Conservation (phyloP, 2,113 vertebrate species). For the Stegastes partitus region DNA sequence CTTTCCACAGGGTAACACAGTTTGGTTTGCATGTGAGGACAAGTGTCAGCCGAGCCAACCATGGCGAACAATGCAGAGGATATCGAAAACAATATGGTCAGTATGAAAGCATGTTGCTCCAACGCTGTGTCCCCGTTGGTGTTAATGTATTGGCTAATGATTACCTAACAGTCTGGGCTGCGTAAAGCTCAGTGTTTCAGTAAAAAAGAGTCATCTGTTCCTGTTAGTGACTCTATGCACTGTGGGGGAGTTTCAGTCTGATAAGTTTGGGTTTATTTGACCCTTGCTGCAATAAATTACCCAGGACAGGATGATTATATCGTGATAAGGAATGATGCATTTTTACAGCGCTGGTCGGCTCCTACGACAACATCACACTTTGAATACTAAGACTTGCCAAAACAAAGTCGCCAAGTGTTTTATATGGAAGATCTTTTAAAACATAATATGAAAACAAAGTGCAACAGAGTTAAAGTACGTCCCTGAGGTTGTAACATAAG, state of each 20-base stretch:
- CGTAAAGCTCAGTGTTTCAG: background rate
- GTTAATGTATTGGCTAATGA: constrained; percentile 9
- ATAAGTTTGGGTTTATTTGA: background rate
- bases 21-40: constrained; percentile 78
- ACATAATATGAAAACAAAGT: too few species aligned
- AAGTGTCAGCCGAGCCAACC: constrained; percentile 60
- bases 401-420: too few species aligned
- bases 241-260: constrained; percentile 1
- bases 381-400: background rate
- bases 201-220: background rate
- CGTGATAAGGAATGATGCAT: background rate
- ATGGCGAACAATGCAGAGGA: constrained; percentile 83
- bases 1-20: constrained; percentile 43
- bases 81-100: constrained; percentile 83
- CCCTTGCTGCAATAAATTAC: background rate
- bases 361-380: constrained; percentile 1
- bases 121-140: background rate
- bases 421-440: too few species aligned
- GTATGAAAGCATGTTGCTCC: constrained; percentile 47
- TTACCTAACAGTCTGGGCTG: constrained; percentile 5
- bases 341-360: background rate
- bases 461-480: too few species aligned
- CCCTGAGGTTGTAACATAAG: background rate
- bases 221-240: rapidly evolving
- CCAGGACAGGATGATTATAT: background rate